These are phyloP conservation scores for Eulemur rubriventer DNA, from an alignment of 2,797 vertebrate genomes.

Conservation along the genomic window DNA sequence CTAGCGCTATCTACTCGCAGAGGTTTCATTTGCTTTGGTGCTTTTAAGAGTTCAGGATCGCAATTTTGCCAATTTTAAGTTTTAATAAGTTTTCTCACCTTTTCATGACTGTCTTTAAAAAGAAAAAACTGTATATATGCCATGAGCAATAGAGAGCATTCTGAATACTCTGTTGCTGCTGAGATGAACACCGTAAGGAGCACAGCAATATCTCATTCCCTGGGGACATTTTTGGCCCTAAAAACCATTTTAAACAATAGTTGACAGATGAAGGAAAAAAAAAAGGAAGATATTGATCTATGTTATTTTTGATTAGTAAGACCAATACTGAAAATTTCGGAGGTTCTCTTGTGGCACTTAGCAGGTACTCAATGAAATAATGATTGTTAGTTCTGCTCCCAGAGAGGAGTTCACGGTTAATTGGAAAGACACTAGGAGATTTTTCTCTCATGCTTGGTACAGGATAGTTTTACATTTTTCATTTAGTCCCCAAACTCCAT, in stretches of 20 bases:
- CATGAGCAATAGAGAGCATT: neutral
- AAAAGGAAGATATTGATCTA: neutral
- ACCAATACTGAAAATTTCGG: neutral
- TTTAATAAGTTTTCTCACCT: constrained; percentile 42
- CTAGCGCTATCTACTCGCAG: neutral
- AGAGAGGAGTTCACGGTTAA: neutral
- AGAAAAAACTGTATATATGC: neutral
- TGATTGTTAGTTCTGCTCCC: neutral
- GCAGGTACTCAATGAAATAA: neutral
- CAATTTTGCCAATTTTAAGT: neutral
- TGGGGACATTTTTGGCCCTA: neutral
- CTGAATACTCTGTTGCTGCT: neutral
- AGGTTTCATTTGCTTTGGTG: neutral
- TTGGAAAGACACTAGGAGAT: neutral
- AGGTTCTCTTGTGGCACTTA: neutral
- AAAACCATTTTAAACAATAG: constrained; percentile 6
- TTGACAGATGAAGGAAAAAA: neutral
- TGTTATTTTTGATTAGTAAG: neutral
- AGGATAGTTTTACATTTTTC: neutral
- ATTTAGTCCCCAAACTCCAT: neutral
- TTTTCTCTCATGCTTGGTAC: neutral
- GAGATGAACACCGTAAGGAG: neutral
- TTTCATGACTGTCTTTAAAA: constrained; percentile 5
- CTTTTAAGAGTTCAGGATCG: neutral
- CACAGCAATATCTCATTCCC: neutral